These are phyloP conservation scores for Pandion haliaetus DNA, from an alignment of 2,113 vertebrate species.

Conservation along the genomic window DNA sequence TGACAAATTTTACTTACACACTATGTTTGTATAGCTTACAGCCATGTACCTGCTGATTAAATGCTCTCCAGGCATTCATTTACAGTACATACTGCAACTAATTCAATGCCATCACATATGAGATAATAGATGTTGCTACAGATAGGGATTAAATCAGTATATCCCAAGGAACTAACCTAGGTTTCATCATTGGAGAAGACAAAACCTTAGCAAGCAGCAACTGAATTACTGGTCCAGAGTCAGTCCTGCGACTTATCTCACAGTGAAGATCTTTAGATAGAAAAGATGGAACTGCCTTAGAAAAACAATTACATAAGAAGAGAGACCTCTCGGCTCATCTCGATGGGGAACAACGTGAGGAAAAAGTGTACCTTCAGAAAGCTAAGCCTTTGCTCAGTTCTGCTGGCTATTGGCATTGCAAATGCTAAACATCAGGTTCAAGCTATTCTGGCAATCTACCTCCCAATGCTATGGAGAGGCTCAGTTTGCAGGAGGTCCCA, in stretches of 20 bases:
- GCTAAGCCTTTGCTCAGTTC: not conserved
- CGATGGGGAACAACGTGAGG: rapidly evolving
- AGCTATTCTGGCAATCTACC: not conserved
- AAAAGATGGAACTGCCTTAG: not conserved
- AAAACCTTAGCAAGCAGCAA: not conserved
- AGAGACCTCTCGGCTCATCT: not conserved
- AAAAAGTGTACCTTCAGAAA: not conserved
- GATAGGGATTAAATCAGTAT: not conserved
- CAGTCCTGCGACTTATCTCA: not conserved
- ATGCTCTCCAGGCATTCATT: not conserved
- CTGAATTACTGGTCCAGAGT: not conserved
- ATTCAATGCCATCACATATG: not conserved
- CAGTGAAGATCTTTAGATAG: not conserved
- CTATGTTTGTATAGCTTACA: not conserved
- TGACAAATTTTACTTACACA: not conserved
- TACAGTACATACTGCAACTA: not conserved
- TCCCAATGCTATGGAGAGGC: not conserved
- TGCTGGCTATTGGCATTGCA: not conserved
- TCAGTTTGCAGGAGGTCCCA: not conserved
- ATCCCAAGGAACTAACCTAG: not conserved
- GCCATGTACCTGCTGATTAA: not conserved
- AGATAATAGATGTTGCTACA: not conserved
- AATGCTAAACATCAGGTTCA: not conserved
- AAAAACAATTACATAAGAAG: not conserved
- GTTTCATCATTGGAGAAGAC: not conserved